Percentiles rank a stretch among this genome's conserved stretches.
These are phyloP conservation scores for Diplosoma virens DNA, from an alignment of 23 tunicate genomes.

Conservation along the genomic window DNA sequence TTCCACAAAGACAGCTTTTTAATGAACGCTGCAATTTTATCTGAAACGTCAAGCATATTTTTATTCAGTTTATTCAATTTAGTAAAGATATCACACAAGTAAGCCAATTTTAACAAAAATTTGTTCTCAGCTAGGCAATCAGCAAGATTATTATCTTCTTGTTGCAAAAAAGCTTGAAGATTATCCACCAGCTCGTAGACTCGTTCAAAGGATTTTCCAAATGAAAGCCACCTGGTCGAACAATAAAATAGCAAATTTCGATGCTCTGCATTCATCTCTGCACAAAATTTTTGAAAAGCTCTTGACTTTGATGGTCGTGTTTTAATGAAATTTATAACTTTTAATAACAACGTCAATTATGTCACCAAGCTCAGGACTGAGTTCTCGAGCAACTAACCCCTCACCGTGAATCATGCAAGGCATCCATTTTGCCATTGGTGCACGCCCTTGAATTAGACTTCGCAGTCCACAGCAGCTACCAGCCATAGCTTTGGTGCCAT, in stretches of 20 bases:
- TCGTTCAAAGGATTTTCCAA: constrained; percentile 19
- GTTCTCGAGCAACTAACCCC: constrained; percentile 34
- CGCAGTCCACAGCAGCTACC: constrained; percentile 16
- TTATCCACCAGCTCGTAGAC: constrained; percentile 20
- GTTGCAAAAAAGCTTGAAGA: constrained; percentile 19
- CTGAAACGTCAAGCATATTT: background rate
- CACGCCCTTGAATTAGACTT: background rate
- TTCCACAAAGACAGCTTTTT: constrained; percentile 7
- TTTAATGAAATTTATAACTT: too few species aligned
- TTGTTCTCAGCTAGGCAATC: constrained; percentile 2
- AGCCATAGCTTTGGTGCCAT: constrained; percentile 18
- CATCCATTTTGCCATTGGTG: constrained; percentile 17
- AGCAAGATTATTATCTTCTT: constrained; percentile 12
- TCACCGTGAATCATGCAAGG: constrained; percentile 39
- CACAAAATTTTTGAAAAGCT: constrained; percentile 9
- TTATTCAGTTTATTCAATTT: too few species aligned
- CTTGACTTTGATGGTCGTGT: too few species aligned
- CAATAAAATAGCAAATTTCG: constrained; percentile 31
- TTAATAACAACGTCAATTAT: too few species aligned
- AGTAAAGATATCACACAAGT: too few species aligned
- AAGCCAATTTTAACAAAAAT: constrained; percentile 11
- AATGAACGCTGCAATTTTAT: constrained; percentile 4
- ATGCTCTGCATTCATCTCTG: constrained; percentile 14
- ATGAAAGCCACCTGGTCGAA: constrained; percentile 11
- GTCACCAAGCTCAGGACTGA: constrained; percentile 22